Conservation (phyloP, 2,797 vertebrate genomes). For the Hemitrygon akajei region DNA sequence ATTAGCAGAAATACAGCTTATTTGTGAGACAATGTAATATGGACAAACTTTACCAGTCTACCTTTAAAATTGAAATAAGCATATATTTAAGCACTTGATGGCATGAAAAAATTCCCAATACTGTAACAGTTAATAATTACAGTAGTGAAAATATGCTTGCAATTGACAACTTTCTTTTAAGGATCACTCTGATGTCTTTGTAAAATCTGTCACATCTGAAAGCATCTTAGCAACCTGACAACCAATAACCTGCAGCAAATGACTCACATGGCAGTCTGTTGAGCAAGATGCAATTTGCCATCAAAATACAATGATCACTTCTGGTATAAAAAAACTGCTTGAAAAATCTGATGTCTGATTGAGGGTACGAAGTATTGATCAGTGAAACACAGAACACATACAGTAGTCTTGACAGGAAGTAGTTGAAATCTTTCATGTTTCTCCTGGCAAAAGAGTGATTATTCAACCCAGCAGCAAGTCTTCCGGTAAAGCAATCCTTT, state of each 20-base stretch:
- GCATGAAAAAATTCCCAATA: not conserved
- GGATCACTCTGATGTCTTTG: not conserved
- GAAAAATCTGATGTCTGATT: not conserved
- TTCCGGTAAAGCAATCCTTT: not conserved
- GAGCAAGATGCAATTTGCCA: not conserved
- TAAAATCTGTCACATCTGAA: not conserved
- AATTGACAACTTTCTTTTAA: not conserved
- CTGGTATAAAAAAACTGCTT: not conserved
- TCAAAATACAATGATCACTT: not conserved
- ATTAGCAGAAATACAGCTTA: not conserved
- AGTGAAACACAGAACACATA: not conserved
- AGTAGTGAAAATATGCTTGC: not conserved
- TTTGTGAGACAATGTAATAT: too few species aligned
- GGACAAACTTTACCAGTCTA: not conserved
- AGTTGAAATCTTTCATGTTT: not conserved
- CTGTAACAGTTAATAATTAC: not conserved
- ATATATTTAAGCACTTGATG: not conserved
- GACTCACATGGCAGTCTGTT: not conserved
- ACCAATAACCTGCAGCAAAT: not conserved
- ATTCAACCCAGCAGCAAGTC: not conserved
- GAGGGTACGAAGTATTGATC: not conserved
- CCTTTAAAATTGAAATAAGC: not conserved
- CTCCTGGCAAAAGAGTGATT: not conserved
- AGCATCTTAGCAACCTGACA: conserved; percentile 25
- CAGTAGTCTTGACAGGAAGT: not conserved